phyloP scores from a whole-genome alignment of 2,888 invertebrate species.

The Lasioglossum lativentre region DNA sequence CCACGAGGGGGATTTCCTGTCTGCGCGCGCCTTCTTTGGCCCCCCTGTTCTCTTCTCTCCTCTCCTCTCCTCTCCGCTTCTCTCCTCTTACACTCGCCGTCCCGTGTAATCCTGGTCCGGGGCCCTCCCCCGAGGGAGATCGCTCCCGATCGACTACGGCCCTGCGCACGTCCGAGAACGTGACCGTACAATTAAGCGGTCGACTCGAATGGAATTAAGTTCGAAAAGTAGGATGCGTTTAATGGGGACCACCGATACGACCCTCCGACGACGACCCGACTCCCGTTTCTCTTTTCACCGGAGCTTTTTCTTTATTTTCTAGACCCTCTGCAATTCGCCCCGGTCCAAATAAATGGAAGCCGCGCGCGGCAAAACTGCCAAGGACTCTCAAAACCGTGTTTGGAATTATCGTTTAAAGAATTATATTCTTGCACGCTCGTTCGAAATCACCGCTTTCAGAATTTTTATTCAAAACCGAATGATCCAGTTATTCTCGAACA shows the following conservation, averaged over 20 bases:
- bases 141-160: slow-evolving; percentile 30
- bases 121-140: slow-evolving; percentile 15
- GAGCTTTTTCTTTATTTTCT: not conserved
- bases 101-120: slow-evolving; percentile 28
- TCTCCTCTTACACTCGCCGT: not conserved
- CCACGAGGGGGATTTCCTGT: slow-evolving; percentile 66
- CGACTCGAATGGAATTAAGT: slow-evolving; percentile 64
- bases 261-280: not conserved
- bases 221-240: slow-evolving; percentile 68
- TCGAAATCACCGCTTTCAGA: too few species aligned
- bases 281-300: slow-evolving; percentile 11
- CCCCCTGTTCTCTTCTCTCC: not conserved
- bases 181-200: slow-evolving; percentile 72
- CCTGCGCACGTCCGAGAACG: slow-evolving; percentile 64
- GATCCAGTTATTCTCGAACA: too few species aligned
- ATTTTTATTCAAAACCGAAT: too few species aligned
- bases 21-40: slow-evolving; percentile 44
- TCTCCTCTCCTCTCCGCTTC: too few species aligned
- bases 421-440: too few species aligned
- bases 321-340: not conserved
- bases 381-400: not conserved
- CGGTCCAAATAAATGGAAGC: not conserved
- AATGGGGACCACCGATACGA: slow-evolving; percentile 51
- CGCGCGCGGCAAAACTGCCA: not conserved
- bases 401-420: too few species aligned